These are phyloP conservation scores for honey bee (Apis mellifera) DNA, from an alignment of 1,140 invertebrate genomes.

Conservation along the genomic window Amel_HAv3.1 CM009934.2:11882501-11883000, in stretches of 20 bases:
- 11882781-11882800: constrained; percentile 53
- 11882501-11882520: neutral
- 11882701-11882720: constrained; percentile 55
- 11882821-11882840: constrained; percentile 38
- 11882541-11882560: neutral
- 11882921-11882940: neutral
- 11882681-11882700: constrained; percentile 42
- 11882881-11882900: constrained; percentile 13
- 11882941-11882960: constrained; percentile 7
- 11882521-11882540: neutral
- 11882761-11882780: constrained; percentile 60
- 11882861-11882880: constrained; percentile 56
- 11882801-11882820: constrained; percentile 45
- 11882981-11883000: neutral
- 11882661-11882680: constrained; percentile 53
- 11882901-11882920: constrained; percentile 16
- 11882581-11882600: constrained; percentile 18
- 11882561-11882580: neutral
- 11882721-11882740: constrained; percentile 61
- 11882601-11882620: neutral
- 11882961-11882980: neutral
- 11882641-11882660: constrained; percentile 50
- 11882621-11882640: constrained; percentile 50
- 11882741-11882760: constrained; percentile 57
- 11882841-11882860: constrained; percentile 56